Evolutionary conservation across 1,140 invertebrate species (phyloP).

Genomic region (Procambarus virginalis): DNA sequence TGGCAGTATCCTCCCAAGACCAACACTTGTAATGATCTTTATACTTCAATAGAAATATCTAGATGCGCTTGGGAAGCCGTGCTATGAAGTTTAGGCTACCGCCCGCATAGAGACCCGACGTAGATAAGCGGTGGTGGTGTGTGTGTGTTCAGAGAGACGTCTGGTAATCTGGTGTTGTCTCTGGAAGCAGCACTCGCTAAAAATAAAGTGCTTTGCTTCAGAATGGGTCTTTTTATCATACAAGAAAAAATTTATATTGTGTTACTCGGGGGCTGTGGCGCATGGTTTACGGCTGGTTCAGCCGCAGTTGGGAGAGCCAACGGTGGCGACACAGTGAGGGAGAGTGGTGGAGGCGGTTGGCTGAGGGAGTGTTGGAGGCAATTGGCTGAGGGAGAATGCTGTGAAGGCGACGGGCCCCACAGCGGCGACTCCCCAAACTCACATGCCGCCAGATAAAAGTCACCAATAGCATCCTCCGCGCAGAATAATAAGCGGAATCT

Average conservation of each 20-base stretch:
- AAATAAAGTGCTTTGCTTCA: not conserved
- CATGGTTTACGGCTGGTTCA: not conserved
- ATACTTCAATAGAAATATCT: no score
- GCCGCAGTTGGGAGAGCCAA: not conserved
- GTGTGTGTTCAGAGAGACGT: no score
- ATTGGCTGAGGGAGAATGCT: not conserved
- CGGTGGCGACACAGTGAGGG: not conserved
- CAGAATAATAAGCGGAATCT: conserved; percentile 15
- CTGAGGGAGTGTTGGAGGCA: no score
- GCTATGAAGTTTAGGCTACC: no score
- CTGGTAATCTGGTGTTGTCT: not conserved
- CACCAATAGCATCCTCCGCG: conserved; percentile 31
- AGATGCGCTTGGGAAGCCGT: no score
- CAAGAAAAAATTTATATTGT: not conserved
- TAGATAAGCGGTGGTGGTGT: no score
- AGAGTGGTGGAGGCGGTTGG: not conserved
- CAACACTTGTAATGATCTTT: no score
- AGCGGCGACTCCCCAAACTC: not conserved
- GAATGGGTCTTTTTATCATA: not conserved
- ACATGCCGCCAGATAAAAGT: not conserved
- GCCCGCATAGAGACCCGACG: no score
- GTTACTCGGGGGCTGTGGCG: not conserved
- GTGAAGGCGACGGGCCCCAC: not conserved
- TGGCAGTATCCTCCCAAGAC: no score
- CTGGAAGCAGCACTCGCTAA: not conserved